A percentile compares a stretch with the other conserved stretches of the same genome.
These are phyloP conservation scores for Orthonychiurus folsomi DNA, from an alignment of 2,888 invertebrate species.

Conservation along the genomic window DNA sequence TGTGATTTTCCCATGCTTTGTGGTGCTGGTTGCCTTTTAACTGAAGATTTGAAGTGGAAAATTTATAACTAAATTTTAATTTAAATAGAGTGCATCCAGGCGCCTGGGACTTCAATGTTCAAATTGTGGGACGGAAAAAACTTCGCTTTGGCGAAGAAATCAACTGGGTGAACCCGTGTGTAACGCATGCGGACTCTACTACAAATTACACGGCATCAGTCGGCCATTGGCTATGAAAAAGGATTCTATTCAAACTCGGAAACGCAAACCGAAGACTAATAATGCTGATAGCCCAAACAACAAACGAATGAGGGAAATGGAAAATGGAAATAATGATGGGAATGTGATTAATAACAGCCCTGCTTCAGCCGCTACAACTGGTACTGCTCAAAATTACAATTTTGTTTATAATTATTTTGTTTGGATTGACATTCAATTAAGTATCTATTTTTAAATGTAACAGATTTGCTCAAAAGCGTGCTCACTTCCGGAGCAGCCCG, in stretches of 20 bases:
- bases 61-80: slow-evolving; percentile 8
- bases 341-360: not conserved
- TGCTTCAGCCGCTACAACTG: not conserved
- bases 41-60: too few relatives aligned
- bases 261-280: slow-evolving; percentile 73
- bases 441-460: not conserved
- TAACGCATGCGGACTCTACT: slow-evolving; percentile 69
- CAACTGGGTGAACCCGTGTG: slow-evolving; percentile 53
- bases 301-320: not conserved
- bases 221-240: slow-evolving; percentile 97
- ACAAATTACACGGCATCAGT: slow-evolving; percentile 62
- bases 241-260: slow-evolving; percentile 94
- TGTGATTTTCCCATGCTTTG: too few relatives aligned
- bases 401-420: too few relatives aligned
- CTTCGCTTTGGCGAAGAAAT: slow-evolving; percentile 85
- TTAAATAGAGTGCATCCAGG: slow-evolving; percentile 54
- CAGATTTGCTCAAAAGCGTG: slow-evolving; percentile 25
- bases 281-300: not conserved
- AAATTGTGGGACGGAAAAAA: slow-evolving; percentile 83
- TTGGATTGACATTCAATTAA: too few relatives aligned
- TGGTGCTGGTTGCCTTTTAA: too few relatives aligned
- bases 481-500: slow-evolving; percentile 13
- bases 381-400: too few relatives aligned
- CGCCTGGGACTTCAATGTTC: slow-evolving; percentile 77
- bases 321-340: not conserved